Evolutionary conservation across 2,888 invertebrate genomes (phyloP), one percentile per base, ranked within the genome.

Genomic region (Yponomeuta evonymella): DNA sequence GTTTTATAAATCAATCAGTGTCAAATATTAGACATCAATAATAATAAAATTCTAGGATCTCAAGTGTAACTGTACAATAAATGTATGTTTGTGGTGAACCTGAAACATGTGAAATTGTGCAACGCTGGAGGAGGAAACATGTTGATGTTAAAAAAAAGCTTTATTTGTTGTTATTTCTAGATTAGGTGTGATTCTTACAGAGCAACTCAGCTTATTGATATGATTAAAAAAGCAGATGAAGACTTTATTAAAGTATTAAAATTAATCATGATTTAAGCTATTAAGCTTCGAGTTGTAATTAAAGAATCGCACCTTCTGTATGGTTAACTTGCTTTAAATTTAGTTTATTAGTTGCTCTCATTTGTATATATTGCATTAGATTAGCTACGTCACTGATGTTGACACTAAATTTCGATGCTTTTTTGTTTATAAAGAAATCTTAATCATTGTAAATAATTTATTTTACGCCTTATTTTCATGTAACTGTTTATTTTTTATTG

Each of bases 1-100:
- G 79, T 83, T 90, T 87, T 86, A 79, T 88, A 87, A 87, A 88
- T 86, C 87, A 86, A 87, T 86, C 89, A 86, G 89, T 89, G 88
- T 89, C 89, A 90, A 89, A 89, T 85, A 80, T 85, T 84, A 86
- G 84, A 83, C 83, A 81, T 83, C 81, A 78, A 85, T 84, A 81
- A 81, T 78, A 79, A 82, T 79, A 83, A 79, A 81, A 82, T 80
- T 81, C 78, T 85, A 84, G 85, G 86, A 86, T 87, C 87, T 86
- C 85, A 83, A 79, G 82, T 85, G 80, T 84, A 81, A 83, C 77
- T 81, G 79, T 80, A 76, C 70, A 70, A 64, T 81, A 81, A 79
- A n/a, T 70, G 58, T 51, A 69, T 62, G 69, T 36, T 69, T 69
- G 68, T 23, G 68, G 48, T 68, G 33, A 69, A 62, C 69, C 69